Conservation (phyloP, 2,888 invertebrate genomes). For the Drosophila borealis region DNA sequence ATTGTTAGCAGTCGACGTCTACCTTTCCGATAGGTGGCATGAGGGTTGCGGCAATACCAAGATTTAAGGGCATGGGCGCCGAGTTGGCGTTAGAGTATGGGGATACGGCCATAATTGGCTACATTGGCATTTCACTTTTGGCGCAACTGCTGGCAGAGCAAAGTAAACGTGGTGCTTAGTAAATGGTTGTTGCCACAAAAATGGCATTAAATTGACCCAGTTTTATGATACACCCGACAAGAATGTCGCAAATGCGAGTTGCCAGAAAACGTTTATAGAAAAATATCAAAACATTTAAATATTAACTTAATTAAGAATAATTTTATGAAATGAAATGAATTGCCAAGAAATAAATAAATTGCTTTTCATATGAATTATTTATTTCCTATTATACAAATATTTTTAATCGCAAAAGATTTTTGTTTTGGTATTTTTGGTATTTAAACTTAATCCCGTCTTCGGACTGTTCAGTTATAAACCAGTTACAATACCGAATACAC, state of each 20-base stretch:
- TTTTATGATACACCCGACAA: constrained; percentile 50
- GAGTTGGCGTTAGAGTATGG: constrained; percentile 9
- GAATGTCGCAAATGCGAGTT: neutral
- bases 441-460: too few species aligned
- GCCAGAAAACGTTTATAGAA: neutral
- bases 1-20: constrained; percentile 73
- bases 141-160: constrained; percentile 59
- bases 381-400: too few species aligned
- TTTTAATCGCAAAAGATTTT: too few species aligned
- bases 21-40: constrained; percentile 55
- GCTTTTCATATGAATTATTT: too few species aligned
- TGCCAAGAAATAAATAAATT: too few species aligned
- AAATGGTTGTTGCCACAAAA: constrained; percentile 59
- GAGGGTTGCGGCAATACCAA: constrained; percentile 9
- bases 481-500: too few species aligned
- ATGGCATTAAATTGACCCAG: constrained; percentile 74
- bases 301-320: too few species aligned
- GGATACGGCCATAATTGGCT: constrained; percentile 71
- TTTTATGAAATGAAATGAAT: too few species aligned
- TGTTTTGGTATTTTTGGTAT: too few species aligned
- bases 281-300: neutral
- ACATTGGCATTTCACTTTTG: constrained; percentile 77
- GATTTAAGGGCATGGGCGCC: neutral
- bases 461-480: too few species aligned
- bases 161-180: constrained; percentile 49